Evolutionary conservation across 1,140 invertebrate genomes (phyloP), one percentile per base, ranked within the genome.

Genomic region (Heterodera carotae): DNA sequence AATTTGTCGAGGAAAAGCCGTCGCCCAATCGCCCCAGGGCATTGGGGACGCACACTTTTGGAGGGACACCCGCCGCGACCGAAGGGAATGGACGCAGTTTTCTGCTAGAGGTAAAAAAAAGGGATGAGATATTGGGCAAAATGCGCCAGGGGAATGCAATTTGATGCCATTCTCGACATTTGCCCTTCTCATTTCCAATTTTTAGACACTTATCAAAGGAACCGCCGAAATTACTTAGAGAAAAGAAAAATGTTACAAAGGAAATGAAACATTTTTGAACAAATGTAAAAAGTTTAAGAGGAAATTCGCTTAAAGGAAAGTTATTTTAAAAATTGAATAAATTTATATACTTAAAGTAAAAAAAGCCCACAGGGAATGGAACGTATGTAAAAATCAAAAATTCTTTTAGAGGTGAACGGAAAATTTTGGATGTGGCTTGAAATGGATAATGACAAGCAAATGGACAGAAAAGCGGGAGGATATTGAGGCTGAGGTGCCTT

Each of bases 391-490:
- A 39, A 22, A 22, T 53, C 18, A 15, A 53, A 53, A 53, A 53
- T 56, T 56, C 15, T 15, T 56, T 56, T 56, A 22, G 15, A 22
- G 48, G 22, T 18, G 48, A 56, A 56, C 48, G 48, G 48, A 22
- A 56, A 18, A 56, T 5, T 22, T 56, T 66, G n/a, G 62, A 6
- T 22, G 62, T 29, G 22, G 59, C 43, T 31, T 66, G 72, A 25
- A 33, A 33, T n/a, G 64, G 72, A 74, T 74, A 74, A 74, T 74
- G 72, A 74, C 56, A 36, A 74, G 72, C 72, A 74, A 74, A 74
- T 74, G 27, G 72, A 18, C 56, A 56, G 59, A 74, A 33, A 64
- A 62, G 64, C 64, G 64, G 39, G 64, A 56, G 34, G 64, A n/a
- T n/a, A n/a, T n/a, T 62, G 34, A 71, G 48, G 48, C 48, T 22